Evolutionary conservation across 2,888 invertebrate genomes (phyloP), one percentile per base, ranked within the genome.

Genomic region (Periphyllus acericola): DNA sequence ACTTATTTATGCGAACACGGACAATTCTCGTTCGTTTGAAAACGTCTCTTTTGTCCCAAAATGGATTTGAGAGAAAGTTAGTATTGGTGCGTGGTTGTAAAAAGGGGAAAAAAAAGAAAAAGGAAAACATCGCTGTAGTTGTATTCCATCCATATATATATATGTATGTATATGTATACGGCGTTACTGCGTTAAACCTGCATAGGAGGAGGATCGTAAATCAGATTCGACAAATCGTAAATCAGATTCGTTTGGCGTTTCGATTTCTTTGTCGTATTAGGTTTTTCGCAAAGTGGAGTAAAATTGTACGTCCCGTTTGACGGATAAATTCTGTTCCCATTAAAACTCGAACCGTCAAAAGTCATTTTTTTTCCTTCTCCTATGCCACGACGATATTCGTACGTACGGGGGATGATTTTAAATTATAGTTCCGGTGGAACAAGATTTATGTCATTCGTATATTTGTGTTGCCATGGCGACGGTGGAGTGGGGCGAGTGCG

Each of bases 121-220:
- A 55, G n/a, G 68, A 60, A 60, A 60, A 60, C 60, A 60, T 60
- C 25, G 60, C 72, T n/a, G 5, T 3, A 72, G 68, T 72, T 14
- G 72, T 72, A 72, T 72, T 34, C 6, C n/a, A 34, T 34, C 72
- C 6, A 34, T 60, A 71, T 11, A 52, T 17, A n/a, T n/a, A n/a
- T n/a, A n/a, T n/a, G n/a, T n/a, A n/a, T n/a, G n/a, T n/a, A n/a
- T n/a, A n/a, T n/a, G n/a, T n/a, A n/a, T 17, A 60, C 9, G 14
- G 14, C 32, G 8, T 17, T 4, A 19, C 29, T 34, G 72, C 36
- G 21, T 21, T 60, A 34, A 60, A 83, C 55, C 21, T 9, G 34
- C 17, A n/a, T 36, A 60, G 60, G 60, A 72, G 34, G n/a, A 83
- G 34, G 71, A 81, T 68, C 68, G 81, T 81, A 81, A 81, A 81